Percentiles rank a stretch among this genome's conserved stretches.
These are phyloP conservation scores for Desmophyllum pertusum DNA, from an alignment of 92 coral and sea anemone species.

Conservation along the genomic window DNA sequence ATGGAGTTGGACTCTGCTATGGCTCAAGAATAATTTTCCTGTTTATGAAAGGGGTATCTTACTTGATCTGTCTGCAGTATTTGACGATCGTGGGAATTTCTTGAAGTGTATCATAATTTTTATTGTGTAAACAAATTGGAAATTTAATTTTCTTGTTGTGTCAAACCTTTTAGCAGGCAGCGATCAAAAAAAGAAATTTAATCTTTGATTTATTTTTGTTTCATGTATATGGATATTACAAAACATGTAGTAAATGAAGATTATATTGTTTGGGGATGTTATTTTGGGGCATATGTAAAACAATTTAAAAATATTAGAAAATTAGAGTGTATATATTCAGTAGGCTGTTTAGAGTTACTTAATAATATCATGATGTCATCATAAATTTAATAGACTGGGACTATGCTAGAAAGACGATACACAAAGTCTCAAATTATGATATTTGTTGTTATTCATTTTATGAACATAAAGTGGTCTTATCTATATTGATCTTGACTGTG, in stretches of 20 bases:
- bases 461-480: neutral
- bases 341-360: neutral
- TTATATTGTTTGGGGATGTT: neutral
- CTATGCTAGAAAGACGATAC: neutral
- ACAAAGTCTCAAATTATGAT: neutral
- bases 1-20: neutral
- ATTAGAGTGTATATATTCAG: neutral
- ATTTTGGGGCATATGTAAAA: neutral
- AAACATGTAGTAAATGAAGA: neutral
- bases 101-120: conserved; percentile 1
- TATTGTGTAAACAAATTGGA: conserved; percentile 29
- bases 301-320: neutral
- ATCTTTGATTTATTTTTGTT: neutral
- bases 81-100: neutral
- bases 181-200: neutral
- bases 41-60: neutral
- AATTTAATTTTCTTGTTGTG: conserved; percentile 2
- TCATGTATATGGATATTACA: neutral
- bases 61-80: neutral
- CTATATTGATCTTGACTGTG: neutral
- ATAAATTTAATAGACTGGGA: neutral
- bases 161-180: neutral
- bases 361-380: too few relatives aligned
- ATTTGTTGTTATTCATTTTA: neutral
- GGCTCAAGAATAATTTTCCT: neutral